A percentile compares a stretch with the other conserved stretches of the same genome.
These are phyloP conservation scores for Ammospiza caudacuta DNA, from an alignment of 2,113 vertebrate species.

Conservation along the genomic window DNA sequence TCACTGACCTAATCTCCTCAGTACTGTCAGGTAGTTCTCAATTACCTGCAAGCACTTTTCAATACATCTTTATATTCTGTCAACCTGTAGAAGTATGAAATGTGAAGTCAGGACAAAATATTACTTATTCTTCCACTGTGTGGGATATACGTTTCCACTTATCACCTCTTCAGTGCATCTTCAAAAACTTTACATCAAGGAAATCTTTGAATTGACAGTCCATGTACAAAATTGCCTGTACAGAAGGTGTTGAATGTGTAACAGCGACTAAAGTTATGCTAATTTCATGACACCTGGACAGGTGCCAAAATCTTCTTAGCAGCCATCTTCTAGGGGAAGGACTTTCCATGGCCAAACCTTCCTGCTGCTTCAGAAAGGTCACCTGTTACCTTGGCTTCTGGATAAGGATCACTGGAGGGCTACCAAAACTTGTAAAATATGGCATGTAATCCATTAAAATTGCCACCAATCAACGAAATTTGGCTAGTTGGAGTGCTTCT, in stretches of 20 bases:
- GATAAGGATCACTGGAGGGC: not conserved
- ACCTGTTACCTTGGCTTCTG: not conserved
- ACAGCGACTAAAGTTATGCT: not conserved
- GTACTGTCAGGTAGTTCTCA: not conserved
- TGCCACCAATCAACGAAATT: not conserved
- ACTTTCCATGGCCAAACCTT: not conserved
- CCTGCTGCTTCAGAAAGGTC: not conserved
- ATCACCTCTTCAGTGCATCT: not conserved
- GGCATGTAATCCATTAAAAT: not conserved
- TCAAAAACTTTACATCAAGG: not conserved
- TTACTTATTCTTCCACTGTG: not conserved
- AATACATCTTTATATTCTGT: not conserved
- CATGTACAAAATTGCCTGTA: not conserved
- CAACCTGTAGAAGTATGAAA: not conserved
- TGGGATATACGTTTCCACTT: not conserved
- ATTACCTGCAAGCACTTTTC: not conserved
- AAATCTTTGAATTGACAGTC: not conserved
- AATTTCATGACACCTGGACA: not conserved
- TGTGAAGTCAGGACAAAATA: not conserved
- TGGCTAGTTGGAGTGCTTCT: not conserved
- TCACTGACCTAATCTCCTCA: not conserved
- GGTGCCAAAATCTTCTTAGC: not conserved
- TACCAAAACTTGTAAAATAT: not conserved
- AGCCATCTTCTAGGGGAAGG: not conserved
- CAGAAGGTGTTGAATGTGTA: not conserved